phyloP scores from a whole-genome alignment of 2,888 invertebrate species.

The Cryptocephalus moraei region DNA sequence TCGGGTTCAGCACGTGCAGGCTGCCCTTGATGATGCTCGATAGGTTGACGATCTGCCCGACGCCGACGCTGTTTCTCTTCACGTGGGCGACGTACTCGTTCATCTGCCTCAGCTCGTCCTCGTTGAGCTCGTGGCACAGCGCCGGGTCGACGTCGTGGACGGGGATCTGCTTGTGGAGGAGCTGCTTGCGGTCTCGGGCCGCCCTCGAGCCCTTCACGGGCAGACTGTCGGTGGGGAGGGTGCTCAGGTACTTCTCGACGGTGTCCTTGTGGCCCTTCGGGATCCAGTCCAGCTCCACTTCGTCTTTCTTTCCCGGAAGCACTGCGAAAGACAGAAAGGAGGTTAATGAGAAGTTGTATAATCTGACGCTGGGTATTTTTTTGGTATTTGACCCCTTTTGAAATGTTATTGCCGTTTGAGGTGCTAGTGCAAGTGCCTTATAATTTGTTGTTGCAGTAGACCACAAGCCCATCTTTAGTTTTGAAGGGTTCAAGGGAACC shows the following conservation, averaged over 20 bases:
- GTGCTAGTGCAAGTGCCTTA: too few species aligned
- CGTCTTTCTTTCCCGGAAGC: slow-evolving; percentile 34
- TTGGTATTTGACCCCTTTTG: too few species aligned
- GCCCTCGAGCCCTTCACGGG: slow-evolving; percentile 76
- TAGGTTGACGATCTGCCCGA: slow-evolving; percentile 30
- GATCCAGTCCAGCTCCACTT: slow-evolving; percentile 36
- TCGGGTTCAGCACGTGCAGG: slow-evolving; percentile 13
- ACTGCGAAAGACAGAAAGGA: slow-evolving; percentile 18
- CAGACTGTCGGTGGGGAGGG: slow-evolving; percentile 58
- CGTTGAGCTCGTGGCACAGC: slow-evolving; percentile 45
- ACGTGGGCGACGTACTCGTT: slow-evolving; percentile 37
- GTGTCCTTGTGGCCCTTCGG: slow-evolving; percentile 36
- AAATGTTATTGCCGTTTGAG: too few species aligned
- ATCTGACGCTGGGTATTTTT: too few species aligned
- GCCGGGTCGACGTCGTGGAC: slow-evolving; percentile 68
- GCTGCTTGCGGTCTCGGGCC: slow-evolving; percentile 65
- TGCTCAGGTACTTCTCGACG: slow-evolving; percentile 35
- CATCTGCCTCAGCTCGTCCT: slow-evolving; percentile 34
- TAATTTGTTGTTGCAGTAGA: too few species aligned
- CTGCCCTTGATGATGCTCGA: slow-evolving; percentile 21
- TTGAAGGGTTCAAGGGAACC: too few species aligned
- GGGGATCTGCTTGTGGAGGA: slow-evolving; percentile 76
- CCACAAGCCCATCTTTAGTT: too few species aligned
- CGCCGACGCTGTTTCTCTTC: slow-evolving; percentile 33
- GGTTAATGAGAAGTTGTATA: too few species aligned